Base-by-base conservation (phyloP, 1,140 invertebrate species). In the Cryptotermes secundus region DNA sequence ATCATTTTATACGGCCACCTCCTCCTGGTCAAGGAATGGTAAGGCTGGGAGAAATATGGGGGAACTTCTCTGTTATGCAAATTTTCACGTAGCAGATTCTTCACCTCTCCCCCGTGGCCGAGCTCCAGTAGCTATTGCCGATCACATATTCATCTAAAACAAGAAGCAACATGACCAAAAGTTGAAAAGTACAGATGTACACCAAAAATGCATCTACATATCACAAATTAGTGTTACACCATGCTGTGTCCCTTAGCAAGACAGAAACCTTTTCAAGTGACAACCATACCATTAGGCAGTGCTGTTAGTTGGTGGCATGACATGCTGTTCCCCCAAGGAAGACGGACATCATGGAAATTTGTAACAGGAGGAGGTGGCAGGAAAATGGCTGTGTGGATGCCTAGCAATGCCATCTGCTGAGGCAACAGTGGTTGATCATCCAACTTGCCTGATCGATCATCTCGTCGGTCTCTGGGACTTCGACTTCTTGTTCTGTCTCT, bases 71-170 rank as follows among this genome's bases (percentile, higher is more conserved):
- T 72, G 26, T 72, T 31, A n/a, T 72, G n/a, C n/a, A 72, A 72
- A 7, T 31, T 59, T 72, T 72, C 59, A 72, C 3, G n/a, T 72
- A n/a, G 59, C 59, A 14, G 38, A 26, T 26, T 12, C 38, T 36
- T 81, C 38, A 36, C 16, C 80, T 81, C 80, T 81, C 80, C 35
- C 80, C 80, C 31, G 59, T 22, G 2, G 79, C 72, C 31, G 83
- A 80, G 26, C 80, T 84, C 83, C 83, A 84, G 83, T 84, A 84
- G 79, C 79, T 81, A 53, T 35, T 84, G 35, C 83, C 83, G 42
- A 84, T 36, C 72, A 80, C 79, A 84, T 84, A 84, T 42, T 84
- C 83, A 84, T 65, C 83, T 84, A 84, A 80, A 84, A 84, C 83
- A 84, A n/a, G n/a, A n/a, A 84, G 45, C 72, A 84, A 84, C 31